A percentile compares a stretch with the other conserved stretches of the same genome.
These are phyloP conservation scores for Melanocharis versteri DNA, from an alignment of 2,113 vertebrate species.

Conservation along the genomic window DNA sequence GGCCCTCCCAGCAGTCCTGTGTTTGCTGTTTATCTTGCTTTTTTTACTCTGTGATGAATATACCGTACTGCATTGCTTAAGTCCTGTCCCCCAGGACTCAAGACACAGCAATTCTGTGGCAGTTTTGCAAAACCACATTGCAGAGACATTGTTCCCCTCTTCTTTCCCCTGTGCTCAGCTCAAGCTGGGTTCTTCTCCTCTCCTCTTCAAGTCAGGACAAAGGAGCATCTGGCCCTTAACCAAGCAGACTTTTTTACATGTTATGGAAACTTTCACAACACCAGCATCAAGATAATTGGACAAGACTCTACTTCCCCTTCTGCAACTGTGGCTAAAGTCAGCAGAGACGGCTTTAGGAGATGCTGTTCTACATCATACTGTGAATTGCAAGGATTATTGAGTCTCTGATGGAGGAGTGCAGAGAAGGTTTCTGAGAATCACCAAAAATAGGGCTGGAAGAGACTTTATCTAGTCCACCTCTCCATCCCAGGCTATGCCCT, in stretches of 20 bases:
- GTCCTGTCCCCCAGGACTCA: neutral
- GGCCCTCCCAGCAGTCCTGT: neutral
- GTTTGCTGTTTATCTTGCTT: slow-evolving; percentile 21
- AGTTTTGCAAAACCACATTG: slow-evolving; percentile 19
- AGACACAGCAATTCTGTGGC: neutral
- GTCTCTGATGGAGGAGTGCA: neutral
- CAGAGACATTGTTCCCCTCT: neutral
- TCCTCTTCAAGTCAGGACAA: neutral
- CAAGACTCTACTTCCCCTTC: neutral
- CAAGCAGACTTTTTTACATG: neutral
- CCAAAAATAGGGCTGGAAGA: neutral
- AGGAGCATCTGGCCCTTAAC: neutral
- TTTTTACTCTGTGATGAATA: neutral
- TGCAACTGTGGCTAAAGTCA: neutral
- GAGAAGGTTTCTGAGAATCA: neutral
- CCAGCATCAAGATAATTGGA: neutral
- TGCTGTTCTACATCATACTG: neutral
- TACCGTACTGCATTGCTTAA: neutral
- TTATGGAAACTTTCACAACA: slow-evolving; percentile 35
- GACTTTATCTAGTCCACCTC: neutral
- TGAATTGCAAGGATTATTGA: neutral
- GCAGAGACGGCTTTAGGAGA: neutral
- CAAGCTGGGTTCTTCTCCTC: neutral
- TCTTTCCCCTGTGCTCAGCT: neutral
- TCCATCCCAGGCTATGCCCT: neutral